Conservation (phyloP, 2,888 invertebrate genomes). For the Agriopis marginaria region DNA sequence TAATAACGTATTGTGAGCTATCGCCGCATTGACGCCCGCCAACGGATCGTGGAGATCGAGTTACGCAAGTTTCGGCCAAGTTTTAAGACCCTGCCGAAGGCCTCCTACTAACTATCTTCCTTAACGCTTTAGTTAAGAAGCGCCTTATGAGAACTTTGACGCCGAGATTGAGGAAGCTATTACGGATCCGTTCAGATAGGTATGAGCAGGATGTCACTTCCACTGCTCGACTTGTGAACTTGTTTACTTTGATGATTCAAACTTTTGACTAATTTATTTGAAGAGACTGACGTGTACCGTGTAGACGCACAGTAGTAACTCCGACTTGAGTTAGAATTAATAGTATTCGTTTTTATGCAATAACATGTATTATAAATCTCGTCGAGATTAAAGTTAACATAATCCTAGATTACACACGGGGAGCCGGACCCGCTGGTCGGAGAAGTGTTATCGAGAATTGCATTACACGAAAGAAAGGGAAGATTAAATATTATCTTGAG, state of each 20-base stretch:
- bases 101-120: conserved; percentile 84
- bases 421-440: conserved; percentile 26
- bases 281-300: conserved; percentile 55
- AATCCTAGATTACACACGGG: conserved; percentile 51
- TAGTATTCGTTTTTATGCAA: conserved; percentile 26
- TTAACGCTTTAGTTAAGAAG: conserved; percentile 85
- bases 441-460: conserved; percentile 56
- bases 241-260: conserved; percentile 81
- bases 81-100: conserved; percentile 83
- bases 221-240: conserved; percentile 82
- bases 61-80: conserved; percentile 81
- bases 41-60: conserved; percentile 77
- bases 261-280: conserved; percentile 75
- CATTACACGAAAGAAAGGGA: conserved; percentile 66
- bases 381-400: conserved; percentile 33
- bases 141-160: conserved; percentile 86
- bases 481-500: conserved; percentile 79
- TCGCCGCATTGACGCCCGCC: conserved; percentile 73
- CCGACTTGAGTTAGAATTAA: conserved; percentile 49
- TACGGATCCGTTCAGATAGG: conserved; percentile 83
- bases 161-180: conserved; percentile 85
- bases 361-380: conserved; percentile 15
- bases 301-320: conserved; percentile 14
- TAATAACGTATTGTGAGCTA: conserved; percentile 81
- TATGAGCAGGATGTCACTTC: conserved; percentile 85